Conservation (phyloP, 1,140 invertebrate genomes). For the Trachymyrmex cornetzi region DNA sequence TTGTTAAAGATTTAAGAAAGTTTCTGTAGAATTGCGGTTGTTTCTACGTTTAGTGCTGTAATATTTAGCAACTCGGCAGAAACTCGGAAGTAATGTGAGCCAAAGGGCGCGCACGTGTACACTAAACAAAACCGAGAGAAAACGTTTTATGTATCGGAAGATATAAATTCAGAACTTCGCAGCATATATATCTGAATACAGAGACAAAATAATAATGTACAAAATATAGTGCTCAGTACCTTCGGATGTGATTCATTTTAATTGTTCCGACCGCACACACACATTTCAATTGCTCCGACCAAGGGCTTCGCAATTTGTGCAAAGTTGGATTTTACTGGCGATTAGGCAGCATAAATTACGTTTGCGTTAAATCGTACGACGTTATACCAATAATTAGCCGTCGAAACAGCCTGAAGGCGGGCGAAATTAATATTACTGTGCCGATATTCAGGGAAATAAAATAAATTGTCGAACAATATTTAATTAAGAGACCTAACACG, state of each 20-base stretch:
- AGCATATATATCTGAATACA: neutral
- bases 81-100: neutral
- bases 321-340: neutral
- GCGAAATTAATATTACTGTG: slow-evolving; percentile 15
- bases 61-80: slow-evolving; percentile 31
- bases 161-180: slow-evolving; percentile 18
- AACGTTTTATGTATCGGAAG: slow-evolving; percentile 27
- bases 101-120: neutral
- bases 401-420: neutral
- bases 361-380: neutral
- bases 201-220: neutral
- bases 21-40: slow-evolving; percentile 2
- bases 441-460: slow-evolving; percentile 1
- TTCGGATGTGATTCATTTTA: slow-evolving; percentile 18
- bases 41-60: neutral
- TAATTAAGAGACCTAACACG: slow-evolving; percentile 28
- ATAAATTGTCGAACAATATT: slow-evolving; percentile 28
- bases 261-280: neutral
- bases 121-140: neutral
- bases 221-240: neutral
- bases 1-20: slow-evolving; percentile 2
- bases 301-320: neutral
- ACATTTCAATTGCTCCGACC: neutral
- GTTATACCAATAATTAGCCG: neutral
- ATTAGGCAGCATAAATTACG: slow-evolving; percentile 8